Conservation (phyloP, 2,113 vertebrate species). For the Dipodomys spectabilis region DNA sequence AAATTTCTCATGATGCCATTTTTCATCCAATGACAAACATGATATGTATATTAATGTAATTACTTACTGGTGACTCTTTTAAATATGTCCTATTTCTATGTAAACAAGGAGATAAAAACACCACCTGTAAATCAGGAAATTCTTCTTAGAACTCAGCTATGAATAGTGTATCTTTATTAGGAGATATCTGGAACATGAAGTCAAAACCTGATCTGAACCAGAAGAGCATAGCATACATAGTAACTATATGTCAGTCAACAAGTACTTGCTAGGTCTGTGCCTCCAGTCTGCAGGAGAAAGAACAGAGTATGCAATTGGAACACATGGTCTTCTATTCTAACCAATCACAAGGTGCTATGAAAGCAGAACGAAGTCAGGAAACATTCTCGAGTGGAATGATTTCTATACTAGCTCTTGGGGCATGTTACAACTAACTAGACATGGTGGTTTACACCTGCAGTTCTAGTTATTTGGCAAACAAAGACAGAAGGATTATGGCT, state of each 20-base stretch:
- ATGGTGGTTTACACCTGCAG: neutral
- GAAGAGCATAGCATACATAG: rapidly evolving
- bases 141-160: neutral
- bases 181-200: neutral
- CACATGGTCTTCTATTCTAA: neutral
- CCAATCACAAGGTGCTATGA: neutral
- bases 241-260: neutral
- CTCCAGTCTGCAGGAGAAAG: neutral
- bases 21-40: slow-evolving; percentile 32
- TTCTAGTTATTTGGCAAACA: too few species aligned
- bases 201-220: neutral
- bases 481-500: too few species aligned
- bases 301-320: neutral
- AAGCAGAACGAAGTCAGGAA: neutral
- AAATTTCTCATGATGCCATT: neutral
- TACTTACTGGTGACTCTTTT: neutral
- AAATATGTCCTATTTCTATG: neutral
- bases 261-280: neutral
- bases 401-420: neutral
- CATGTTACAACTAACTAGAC: neutral
- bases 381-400: neutral
- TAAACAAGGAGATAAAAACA: neutral
- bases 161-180: neutral
- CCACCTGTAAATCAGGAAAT: neutral
- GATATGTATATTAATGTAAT: neutral